Evolutionary conservation across 2,888 invertebrate species (phyloP).

Genomic region (Electrophaes corylata): DNA sequence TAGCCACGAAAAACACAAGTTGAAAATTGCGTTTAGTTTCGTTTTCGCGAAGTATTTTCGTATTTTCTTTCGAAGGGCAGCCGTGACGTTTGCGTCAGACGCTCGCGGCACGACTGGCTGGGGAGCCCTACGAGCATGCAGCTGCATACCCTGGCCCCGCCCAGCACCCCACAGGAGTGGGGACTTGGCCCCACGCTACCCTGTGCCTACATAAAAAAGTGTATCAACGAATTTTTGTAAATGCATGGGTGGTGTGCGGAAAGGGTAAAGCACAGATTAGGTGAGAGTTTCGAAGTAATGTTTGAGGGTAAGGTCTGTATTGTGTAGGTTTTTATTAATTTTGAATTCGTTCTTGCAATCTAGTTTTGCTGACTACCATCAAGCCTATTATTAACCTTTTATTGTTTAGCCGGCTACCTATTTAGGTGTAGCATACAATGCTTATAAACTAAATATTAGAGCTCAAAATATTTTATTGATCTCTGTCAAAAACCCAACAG

Average conservation of each 20-base stretch:
- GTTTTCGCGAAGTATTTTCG: constrained; percentile 47
- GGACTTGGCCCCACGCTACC: constrained; percentile 67
- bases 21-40: constrained; percentile 34
- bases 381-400: no score
- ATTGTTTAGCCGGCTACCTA: no score
- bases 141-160: constrained; percentile 79
- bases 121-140: constrained; percentile 69
- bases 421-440: no score
- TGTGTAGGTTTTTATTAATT: constrained; percentile 48
- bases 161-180: constrained; percentile 66
- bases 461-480: no score
- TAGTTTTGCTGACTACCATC: no score
- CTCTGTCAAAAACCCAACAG: no score
- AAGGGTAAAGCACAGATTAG: constrained; percentile 48
- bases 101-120: constrained; percentile 72
- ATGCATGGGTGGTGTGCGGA: constrained; percentile 46
- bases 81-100: constrained; percentile 67
- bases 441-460: no score
- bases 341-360: constrained; percentile 56
- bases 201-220: constrained; percentile 64
- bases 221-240: constrained; percentile 54
- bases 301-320: constrained; percentile 43
- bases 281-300: constrained; percentile 7
- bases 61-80: constrained; percentile 50
- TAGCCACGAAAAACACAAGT: constrained; percentile 18